Evolutionary conservation across 2,888 invertebrate species (phyloP), one percentile per base, ranked within the genome.

Genomic region (Cephus pulcher): DNA sequence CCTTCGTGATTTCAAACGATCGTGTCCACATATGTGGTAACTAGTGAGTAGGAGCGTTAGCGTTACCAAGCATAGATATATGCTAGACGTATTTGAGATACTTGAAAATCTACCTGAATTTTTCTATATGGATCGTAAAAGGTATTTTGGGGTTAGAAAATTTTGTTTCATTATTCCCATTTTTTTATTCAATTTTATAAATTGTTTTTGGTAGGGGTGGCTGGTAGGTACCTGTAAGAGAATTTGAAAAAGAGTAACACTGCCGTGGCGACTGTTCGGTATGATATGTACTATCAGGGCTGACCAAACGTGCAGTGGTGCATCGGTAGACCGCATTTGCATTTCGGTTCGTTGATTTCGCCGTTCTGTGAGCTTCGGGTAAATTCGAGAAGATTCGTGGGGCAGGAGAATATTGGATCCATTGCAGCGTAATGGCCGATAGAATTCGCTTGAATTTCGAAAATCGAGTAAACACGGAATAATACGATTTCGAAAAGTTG

Each of bases 271-370:
- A 80, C 86, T 86, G 86, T 86, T 82, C 83, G 80, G 83, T 78
- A 84, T 81, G 89, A 89, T 89, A 88, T 80, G 84, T 82, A 87
- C 85, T 89, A 89, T 89, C 88, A 83, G 82, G 82, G 81, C 79
- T 83, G 82, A 79, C 89, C 88, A 87, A 89, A 86, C 81, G 88
- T 86, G 84, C 86, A 81, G 84, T 85, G 83, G 86, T 84, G 82
- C 84, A 81, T 79, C 81, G 86, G 86, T 84, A 85, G 84, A 85
- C 83, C 83, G 82, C 84, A 86, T 86, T 88, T 84, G 85, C 88
- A 85, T 87, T 87, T 82, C 82, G 78, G 76, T 78, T 81, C 78
- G 75, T 78, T 81, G 80, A 82, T 77, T 76, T 78, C 80, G 79
- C 78, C 79, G 40, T 69, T 74, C 69, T 40, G 15, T 11, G 30